Evolutionary conservation across 2,797 vertebrate species (phyloP).

Genomic region (Rhyacichthys aspro): DNA sequence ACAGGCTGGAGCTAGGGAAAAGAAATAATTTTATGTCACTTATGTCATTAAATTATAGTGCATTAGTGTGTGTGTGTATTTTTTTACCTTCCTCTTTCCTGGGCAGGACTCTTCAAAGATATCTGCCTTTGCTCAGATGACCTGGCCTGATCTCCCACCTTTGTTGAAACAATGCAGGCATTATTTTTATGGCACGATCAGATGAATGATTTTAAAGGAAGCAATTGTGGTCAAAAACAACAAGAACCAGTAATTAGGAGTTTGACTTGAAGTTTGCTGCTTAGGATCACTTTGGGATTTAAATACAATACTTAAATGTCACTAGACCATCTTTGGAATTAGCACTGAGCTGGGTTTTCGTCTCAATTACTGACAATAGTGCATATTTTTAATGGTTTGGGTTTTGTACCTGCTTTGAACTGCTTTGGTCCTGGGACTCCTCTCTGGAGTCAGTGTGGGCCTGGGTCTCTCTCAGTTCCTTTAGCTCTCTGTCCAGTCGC

Average conservation of each 20-base stretch:
- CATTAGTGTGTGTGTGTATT: not conserved
- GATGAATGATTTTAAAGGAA: too few species aligned
- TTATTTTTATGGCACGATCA: not conserved
- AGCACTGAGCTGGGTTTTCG: too few species aligned
- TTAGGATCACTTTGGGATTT: too few species aligned
- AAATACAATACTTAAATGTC: too few species aligned
- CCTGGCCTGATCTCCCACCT: constrained; percentile 85
- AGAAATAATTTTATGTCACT: not conserved
- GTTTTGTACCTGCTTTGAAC: constrained; percentile 84
- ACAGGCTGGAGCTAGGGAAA: constrained; percentile 83
- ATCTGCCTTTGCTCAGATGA: constrained; percentile 85
- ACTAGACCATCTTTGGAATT: too few species aligned
- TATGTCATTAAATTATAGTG: not conserved
- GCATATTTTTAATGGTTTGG: too few species aligned
- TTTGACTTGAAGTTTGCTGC: too few species aligned
- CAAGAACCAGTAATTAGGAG: too few species aligned
- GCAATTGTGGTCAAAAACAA: too few species aligned
- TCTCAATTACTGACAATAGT: too few species aligned
- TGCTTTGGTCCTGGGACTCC: constrained; percentile 86
- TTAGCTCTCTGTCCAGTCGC: constrained; percentile 90
- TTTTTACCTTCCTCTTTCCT: constrained; percentile 92
- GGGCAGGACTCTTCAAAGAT: constrained; percentile 88
- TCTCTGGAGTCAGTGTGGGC: constrained; percentile 88
- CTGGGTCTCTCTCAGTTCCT: constrained; percentile 85
- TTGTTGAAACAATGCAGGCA: constrained; percentile 32